Evolutionary conservation across 2,113 vertebrate genomes (phyloP), one percentile per base, ranked within the genome.

Genomic region (Xenotilapia caudafasciata): DNA sequence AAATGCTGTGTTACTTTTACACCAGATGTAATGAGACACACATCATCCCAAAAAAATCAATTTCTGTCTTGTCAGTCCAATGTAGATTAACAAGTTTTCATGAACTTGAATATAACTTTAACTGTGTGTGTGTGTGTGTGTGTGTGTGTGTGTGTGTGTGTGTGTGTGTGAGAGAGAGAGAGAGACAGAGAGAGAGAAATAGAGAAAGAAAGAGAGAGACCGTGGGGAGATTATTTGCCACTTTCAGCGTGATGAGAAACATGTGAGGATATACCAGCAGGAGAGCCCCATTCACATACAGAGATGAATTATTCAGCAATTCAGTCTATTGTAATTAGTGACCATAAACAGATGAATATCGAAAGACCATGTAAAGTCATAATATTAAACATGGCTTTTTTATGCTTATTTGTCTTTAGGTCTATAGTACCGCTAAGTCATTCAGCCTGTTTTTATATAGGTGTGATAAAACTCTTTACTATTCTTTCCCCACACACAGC

Each of bases 371-470:
- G 9, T 31, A 19, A 75, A 75, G 15, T 19, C 42, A 49, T 19
- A 75, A 31, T 49, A 77, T 77, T 49, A 49, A 65, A 77, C 15
- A 77, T 49, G 70, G 70, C 14, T 19, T 31, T 77, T 75, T 49
- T 5, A 49, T 11, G 14, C 70, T 77, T 75, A 47, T 75, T 75
- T 49, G 70, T 75, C 23, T 19, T 75, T 75, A 47, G 6, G 13
- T 3, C 0, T 49, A 26, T 47, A 28, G 21, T 47, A 75, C 68
- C 3, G 3, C 68, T 28, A 47, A 75, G 9, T 75, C 14, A 21
- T 45, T 45, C 21, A 47, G 68, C 21, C 68, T 73, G 21, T 73
- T 45, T 28, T 49, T 75, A 75, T 75, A 75, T 75, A 8, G 15
- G 23, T 75, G 40, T 75, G 40, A 47, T 47, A 47, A 28, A 75